phyloP scores from a whole-genome alignment of 2,888 invertebrate genomes.

The Sminthurinus aureus region DNA sequence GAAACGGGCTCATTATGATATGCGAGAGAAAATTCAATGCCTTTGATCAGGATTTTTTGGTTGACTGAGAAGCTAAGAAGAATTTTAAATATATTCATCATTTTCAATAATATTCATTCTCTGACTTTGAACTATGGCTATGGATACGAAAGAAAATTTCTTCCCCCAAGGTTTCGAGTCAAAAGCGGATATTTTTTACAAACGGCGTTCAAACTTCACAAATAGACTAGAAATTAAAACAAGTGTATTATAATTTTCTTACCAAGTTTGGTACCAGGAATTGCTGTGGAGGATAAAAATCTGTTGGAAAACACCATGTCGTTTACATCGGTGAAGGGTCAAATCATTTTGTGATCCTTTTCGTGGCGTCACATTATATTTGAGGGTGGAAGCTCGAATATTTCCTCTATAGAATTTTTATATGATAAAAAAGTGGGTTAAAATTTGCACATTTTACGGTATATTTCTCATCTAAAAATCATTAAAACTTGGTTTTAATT shows the following conservation, averaged over 20 bases:
- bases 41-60: constrained; percentile 18
- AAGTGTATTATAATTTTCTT: no score
- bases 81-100: neutral
- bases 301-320: constrained; percentile 23
- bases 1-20: constrained; percentile 8
- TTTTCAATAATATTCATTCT: no score
- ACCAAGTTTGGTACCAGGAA: constrained; percentile 36
- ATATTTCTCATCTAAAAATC: no score
- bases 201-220: no score
- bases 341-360: constrained; percentile 29
- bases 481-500: no score
- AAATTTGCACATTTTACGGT: no score
- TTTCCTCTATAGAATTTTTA: neutral
- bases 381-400: neutral
- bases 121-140: no score
- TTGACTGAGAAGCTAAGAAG: constrained; percentile 22
- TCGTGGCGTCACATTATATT: constrained; percentile 11
- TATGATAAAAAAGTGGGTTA: neutral
- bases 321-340: neutral
- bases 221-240: no score
- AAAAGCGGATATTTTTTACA: no score
- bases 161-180: no score
- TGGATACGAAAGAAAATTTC: no score
- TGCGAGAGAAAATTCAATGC: neutral
- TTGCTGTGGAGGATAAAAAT: constrained; percentile 30